Conservation (phyloP, 2,113 vertebrate species). For the Barnardius zonarius region DNA sequence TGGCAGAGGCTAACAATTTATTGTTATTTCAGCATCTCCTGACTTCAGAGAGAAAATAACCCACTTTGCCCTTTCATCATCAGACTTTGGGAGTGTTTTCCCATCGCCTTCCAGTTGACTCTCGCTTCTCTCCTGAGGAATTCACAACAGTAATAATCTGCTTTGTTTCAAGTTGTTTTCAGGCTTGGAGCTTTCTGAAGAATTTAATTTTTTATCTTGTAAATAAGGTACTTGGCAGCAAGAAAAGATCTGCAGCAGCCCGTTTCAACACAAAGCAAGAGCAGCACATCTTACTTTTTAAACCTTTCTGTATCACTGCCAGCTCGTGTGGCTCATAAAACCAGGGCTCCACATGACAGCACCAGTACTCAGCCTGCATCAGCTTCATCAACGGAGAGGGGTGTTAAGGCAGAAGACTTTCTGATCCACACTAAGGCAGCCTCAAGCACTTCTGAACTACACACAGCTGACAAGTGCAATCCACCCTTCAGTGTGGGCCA, state of each 20-base stretch:
- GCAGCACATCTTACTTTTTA: neutral
- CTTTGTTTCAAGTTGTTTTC: neutral
- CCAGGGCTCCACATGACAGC: too few species aligned
- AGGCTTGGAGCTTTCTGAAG: neutral
- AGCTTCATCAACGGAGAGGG: neutral
- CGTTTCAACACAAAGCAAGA: neutral
- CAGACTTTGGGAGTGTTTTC: neutral
- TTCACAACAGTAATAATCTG: neutral
- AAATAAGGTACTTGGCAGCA: neutral
- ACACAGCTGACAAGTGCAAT: fast-evolving
- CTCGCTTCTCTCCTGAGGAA: neutral
- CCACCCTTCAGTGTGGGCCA: neutral
- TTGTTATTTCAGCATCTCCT: neutral
- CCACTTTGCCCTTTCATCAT: neutral
- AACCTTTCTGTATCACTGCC: neutral
- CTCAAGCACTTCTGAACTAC: neutral
- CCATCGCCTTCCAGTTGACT: neutral
- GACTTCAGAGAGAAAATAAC: neutral
- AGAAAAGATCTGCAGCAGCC: neutral
- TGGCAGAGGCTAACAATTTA: neutral
- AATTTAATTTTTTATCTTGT: neutral
- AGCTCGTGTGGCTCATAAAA: neutral
- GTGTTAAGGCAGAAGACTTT: neutral
- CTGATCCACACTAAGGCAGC: neutral
- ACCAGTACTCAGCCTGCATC: neutral